These are phyloP conservation scores for Stenopsyche tienmushanensis DNA, from an alignment of 1,140 invertebrate genomes.

Conservation along the genomic window DNA sequence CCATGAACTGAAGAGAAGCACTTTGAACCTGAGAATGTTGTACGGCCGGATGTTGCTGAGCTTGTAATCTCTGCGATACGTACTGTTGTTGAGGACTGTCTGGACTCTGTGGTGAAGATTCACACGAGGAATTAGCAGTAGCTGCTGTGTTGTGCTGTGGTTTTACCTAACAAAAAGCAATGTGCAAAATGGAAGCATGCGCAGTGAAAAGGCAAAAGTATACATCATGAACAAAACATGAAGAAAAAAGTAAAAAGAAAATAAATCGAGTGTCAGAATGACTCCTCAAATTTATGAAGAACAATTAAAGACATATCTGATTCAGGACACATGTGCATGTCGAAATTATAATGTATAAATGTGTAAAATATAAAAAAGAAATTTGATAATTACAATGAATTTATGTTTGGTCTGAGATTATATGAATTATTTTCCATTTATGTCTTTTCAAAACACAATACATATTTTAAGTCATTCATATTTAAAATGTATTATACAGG, in stretches of 20 bases:
- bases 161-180: slow-evolving; percentile 27
- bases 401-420: too few relatives aligned
- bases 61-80: slow-evolving; percentile 19
- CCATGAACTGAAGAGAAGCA: slow-evolving; percentile 13
- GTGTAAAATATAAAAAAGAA: too few relatives aligned
- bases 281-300: neutral
- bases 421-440: too few relatives aligned
- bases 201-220: slow-evolving; percentile 4
- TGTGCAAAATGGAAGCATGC: slow-evolving; percentile 26
- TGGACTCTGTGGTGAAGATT: slow-evolving; percentile 54
- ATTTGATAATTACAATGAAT: too few relatives aligned
- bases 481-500: too few relatives aligned
- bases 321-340: too few relatives aligned
- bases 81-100: slow-evolving; percentile 47
- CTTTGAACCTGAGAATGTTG: slow-evolving; percentile 13
- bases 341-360: too few relatives aligned
- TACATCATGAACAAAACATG: neutral
- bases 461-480: too few relatives aligned
- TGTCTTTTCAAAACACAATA: too few relatives aligned
- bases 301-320: too few relatives aligned
- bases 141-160: slow-evolving; percentile 40
- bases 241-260: neutral
- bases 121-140: slow-evolving; percentile 52
- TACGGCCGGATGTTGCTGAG: slow-evolving; percentile 16
- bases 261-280: neutral